phyloP scores from a whole-genome alignment of 2,113 vertebrate genomes.

The Alethe castanea region DNA sequence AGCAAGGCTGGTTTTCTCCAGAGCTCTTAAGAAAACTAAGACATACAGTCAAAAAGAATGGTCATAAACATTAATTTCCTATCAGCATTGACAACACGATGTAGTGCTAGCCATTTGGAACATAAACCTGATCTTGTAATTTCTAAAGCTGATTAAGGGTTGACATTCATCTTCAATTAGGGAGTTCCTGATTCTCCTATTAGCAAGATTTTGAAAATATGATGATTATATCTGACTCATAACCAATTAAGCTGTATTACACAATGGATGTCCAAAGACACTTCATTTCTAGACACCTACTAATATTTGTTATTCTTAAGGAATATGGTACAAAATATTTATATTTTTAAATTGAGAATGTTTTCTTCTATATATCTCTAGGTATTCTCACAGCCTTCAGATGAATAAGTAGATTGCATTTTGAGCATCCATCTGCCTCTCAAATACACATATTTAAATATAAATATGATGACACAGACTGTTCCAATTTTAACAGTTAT shows the following conservation, averaged over 20 bases:
- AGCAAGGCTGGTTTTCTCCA: not conserved
- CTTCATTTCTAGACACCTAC: not conserved
- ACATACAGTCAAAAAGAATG: not conserved
- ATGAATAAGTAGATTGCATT: not conserved
- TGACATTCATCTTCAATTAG: not conserved
- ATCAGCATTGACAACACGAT: not conserved
- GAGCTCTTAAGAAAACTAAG: not conserved
- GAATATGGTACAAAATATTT: not conserved
- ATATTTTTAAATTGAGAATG: fast-evolving
- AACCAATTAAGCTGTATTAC: not conserved
- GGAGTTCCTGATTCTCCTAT: not conserved
- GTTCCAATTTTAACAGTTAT: not conserved
- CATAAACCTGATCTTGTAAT: not conserved
- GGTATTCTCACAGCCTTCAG: not conserved
- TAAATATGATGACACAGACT: not conserved
- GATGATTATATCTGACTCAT: not conserved
- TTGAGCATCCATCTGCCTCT: not conserved
- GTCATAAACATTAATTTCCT: not conserved
- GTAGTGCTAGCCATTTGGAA: not conserved
- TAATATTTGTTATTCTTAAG: not conserved
- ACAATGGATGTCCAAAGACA: not conserved
- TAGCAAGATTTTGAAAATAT: not conserved
- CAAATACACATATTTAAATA: not conserved
- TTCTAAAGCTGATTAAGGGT: not conserved
- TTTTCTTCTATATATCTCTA: not conserved